Conservation (phyloP, 1,140 invertebrate genomes). For the Branchinecta lynchi region DNA sequence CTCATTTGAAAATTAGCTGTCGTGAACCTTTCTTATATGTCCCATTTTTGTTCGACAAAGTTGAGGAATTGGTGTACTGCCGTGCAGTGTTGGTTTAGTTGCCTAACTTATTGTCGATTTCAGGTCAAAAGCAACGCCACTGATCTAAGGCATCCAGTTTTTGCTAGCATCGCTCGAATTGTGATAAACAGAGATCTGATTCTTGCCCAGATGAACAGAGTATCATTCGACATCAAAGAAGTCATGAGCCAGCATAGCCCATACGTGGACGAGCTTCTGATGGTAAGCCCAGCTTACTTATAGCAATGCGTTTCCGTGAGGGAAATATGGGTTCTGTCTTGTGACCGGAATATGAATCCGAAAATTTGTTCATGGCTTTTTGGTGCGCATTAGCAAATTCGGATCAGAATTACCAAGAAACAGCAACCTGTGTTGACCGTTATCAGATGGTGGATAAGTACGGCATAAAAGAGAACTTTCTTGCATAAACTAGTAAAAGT, state of each 20-base stretch:
- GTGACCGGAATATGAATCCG: neutral
- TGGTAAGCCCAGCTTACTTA: slow-evolving; percentile 28
- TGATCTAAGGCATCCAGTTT: slow-evolving; percentile 66
- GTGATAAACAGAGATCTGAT: slow-evolving; percentile 63
- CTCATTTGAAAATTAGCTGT: too few species aligned
- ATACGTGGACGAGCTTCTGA: slow-evolving; percentile 48
- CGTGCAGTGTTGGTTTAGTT: too few species aligned
- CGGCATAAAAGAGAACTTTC: too few species aligned
- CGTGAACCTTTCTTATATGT: too few species aligned
- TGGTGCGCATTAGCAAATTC: too few species aligned
- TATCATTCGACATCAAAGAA: slow-evolving; percentile 90
- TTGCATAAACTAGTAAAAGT: too few species aligned
- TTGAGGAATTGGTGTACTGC: too few species aligned
- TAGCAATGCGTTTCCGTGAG: neutral
- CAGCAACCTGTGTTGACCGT: too few species aligned
- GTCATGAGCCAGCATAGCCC: slow-evolving; percentile 86
- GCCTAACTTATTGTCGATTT: slow-evolving; percentile 22
- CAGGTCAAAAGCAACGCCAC: slow-evolving; percentile 49
- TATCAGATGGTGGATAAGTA: too few species aligned
- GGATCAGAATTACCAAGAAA: too few species aligned
- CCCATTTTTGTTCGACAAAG: too few species aligned
- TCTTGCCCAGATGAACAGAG: slow-evolving; percentile 63
- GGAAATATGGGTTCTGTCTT: neutral
- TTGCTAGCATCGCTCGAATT: slow-evolving; percentile 60
- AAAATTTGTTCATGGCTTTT: too few species aligned